Evolutionary conservation across 92 coral and sea anemone species (phyloP), one percentile per base, ranked within the genome.

Genomic region (Actinernus sp.): DNA sequence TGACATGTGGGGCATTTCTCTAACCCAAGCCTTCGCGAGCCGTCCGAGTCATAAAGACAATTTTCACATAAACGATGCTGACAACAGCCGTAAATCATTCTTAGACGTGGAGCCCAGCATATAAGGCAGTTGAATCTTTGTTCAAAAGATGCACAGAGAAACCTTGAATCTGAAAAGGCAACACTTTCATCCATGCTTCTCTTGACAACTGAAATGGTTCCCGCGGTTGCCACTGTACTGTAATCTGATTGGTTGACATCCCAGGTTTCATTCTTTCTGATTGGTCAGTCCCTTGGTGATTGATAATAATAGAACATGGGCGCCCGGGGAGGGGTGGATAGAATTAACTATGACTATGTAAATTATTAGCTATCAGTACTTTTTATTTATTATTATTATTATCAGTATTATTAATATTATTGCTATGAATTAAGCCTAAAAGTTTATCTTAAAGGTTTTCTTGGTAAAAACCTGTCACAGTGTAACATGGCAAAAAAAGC

Each of bases 1-100:
- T 84, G 97, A 64, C 99, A 95, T 10, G 97, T 74, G n/a, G 99
- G 99, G 44, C 99, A 95, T 68, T 82, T 92, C 52, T 77, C 92
- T 10, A 91, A 69, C 20, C 91, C 97, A 58, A 12, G 10, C 60
- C 84, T 84, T 58, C 97, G 77, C 34, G 51, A 47, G 2, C 91
- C 96, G 19, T 71, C 33, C 11, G 85, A 49, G 49, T 79, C 90
- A 57, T 95, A 95, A 49, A 85, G 51, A 38, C 99, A 95, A 25
- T 66, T 76, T 47, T 82, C 91, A 58, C 99, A 95, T 59, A 95
- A 68, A 61, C 97, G 92, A 70, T 91, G 99, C 76, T 95, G 99
- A 31, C 99, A 95, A 20, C 75, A 71, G 17, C 99, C 99, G 53
- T 87, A 95, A n/a, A 95, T 88, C 97, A 95, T 91, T 20, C 89